phyloP scores from a whole-genome alignment of 2,888 invertebrate species.

The Trichacis sp. region DNA sequence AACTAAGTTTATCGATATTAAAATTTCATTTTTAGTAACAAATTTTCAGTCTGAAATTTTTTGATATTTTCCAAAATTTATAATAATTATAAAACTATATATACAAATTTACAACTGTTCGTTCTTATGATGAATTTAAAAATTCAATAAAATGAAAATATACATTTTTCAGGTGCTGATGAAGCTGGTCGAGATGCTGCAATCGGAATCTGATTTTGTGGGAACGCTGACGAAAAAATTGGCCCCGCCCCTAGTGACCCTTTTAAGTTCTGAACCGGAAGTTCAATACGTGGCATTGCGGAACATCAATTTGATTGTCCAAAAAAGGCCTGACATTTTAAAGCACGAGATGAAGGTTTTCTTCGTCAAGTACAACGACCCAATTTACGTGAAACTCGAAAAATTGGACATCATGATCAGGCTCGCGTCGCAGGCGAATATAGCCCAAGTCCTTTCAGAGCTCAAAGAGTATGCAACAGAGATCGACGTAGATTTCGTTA shows the following conservation, averaged over 20 bases:
- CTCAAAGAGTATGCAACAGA: conserved; percentile 99
- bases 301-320: conserved; percentile 99
- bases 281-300: conserved; percentile 98
- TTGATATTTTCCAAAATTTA: neutral
- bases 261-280: conserved; percentile 97
- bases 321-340: conserved; percentile 97
- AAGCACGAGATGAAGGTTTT: conserved; percentile 99
- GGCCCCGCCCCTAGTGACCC: conserved; percentile 97
- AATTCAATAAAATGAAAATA: too few relatives aligned
- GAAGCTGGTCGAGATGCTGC: conserved; percentile 98
- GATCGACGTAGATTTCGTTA: conserved; percentile 99
- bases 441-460: conserved; percentile 97
- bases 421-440: conserved; percentile 96
- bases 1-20: too few relatives aligned
- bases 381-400: conserved; percentile 99
- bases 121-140: too few relatives aligned
- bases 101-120: too few relatives aligned
- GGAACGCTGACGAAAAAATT: conserved; percentile 94
- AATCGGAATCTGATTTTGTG: conserved; percentile 93
- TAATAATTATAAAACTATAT: neutral
- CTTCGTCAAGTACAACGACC: conserved; percentile 99
- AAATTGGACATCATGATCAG: conserved; percentile 99
- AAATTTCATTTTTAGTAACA: too few relatives aligned
- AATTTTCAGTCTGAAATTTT: too few relatives aligned
- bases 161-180: conserved; percentile 84